phyloP scores from a whole-genome alignment of 2,113 vertebrate genomes.

The Thunnus maccoyii region DNA sequence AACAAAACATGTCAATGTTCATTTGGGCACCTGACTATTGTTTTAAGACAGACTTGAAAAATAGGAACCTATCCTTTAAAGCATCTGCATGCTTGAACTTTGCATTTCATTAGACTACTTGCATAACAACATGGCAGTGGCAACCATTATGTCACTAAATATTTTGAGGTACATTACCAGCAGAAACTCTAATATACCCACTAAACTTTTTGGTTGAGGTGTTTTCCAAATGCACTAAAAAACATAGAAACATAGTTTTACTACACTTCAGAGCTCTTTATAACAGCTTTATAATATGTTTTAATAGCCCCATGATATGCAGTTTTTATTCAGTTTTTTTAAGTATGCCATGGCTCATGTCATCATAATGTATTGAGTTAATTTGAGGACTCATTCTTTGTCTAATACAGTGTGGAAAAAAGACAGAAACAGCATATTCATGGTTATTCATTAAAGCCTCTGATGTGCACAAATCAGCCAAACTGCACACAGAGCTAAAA shows the following conservation, averaged over 20 bases:
- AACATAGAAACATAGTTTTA: background rate
- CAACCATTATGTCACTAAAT: background rate
- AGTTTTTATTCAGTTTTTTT: no score
- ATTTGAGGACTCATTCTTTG: background rate
- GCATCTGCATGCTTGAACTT: background rate
- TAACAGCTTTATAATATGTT: background rate
- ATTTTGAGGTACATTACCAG: background rate
- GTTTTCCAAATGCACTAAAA: background rate
- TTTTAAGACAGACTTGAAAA: no score
- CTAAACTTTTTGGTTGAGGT: background rate
- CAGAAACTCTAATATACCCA: no score
- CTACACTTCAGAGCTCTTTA: background rate
- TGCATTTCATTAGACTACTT: background rate
- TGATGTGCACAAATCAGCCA: no score
- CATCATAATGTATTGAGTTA: background rate
- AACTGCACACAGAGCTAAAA: no score
- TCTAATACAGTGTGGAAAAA: no score
- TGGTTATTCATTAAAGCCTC: no score
- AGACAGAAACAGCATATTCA: no score
- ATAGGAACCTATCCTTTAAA: no score
- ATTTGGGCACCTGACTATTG: no score
- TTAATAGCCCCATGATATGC: background rate
- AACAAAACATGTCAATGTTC: no score
- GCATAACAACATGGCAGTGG: background rate
- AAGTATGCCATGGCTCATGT: background rate